Evolutionary conservation across 2,888 invertebrate species (phyloP), one percentile per base, ranked within the genome.

Genomic region (Gortyna flavago): DNA sequence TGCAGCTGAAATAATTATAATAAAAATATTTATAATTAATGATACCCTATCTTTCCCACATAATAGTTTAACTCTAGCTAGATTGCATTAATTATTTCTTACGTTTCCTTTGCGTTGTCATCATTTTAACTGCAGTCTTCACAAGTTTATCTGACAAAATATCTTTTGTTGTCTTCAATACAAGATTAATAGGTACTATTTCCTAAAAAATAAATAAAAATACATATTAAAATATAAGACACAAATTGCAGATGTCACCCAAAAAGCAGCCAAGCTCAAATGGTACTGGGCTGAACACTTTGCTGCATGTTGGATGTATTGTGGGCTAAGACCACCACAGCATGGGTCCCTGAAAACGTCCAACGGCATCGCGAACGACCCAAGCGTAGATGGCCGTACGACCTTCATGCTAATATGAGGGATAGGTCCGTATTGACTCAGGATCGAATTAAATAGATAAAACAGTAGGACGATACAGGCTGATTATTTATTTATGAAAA

Each of bases 21-120:
- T 13, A 65, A 41, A 62, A 29, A 48, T 18, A 35, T 51, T 41
- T 77, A 44, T 29, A 11, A 54, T 54, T 18, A 64, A n/a, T 41
- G 21, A 7, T 9, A 25, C 32, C 41, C 11, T 35, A 9, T 32
- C 25, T n/a, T 32, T 11, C 1, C 32, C 41, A 59, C 3, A 59
- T 21, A 11, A 9, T 7, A 8, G 29, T 51, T 29, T 32, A 69
- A 59, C n/a, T 35, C 6, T 57, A 54, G 59, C 16, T 44, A 75
- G n/a, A 38, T 61, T 7, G 9, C 21, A 41, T 59, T 38, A 21
- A 38, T 41, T 35, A 54, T 35, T 76, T 92, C 96, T 96, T 95
- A 98, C 98, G 97, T 96, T 97, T 98, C 88, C 97, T 93, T 89
- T 97, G 93, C 96, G 97, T 95, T 93, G 97, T 94, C 98, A 97